A percentile compares a stretch with the other conserved stretches of the same genome.
Conservation (phyloP, 2,888 invertebrate species). For the Spodoptera littoralis region DNA sequence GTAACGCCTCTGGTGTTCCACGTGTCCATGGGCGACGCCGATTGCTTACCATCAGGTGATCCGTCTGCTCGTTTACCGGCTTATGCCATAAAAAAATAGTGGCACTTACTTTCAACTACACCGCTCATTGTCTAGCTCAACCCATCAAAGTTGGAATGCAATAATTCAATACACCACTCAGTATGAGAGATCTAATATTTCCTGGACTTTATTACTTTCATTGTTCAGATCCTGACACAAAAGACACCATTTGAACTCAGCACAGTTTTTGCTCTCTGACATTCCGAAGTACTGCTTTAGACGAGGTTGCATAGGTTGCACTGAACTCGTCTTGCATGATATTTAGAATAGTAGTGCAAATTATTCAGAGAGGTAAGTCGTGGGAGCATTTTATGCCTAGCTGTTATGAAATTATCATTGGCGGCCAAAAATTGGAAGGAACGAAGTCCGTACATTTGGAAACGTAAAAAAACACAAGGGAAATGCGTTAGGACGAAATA, state of each 20-base stretch:
- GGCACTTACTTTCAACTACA: not conserved
- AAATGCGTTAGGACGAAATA: too few species aligned
- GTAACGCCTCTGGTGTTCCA: too few species aligned
- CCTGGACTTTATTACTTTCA: constrained; percentile 53
- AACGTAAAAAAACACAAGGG: too few species aligned
- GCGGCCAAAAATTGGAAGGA: too few species aligned
- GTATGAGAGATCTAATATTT: constrained; percentile 58
- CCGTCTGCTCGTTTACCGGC: too few species aligned
- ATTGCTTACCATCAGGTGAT: too few species aligned
- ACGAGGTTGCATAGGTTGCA: constrained; percentile 52
- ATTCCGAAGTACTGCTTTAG: constrained; percentile 72
- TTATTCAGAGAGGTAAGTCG: constrained; percentile 43
- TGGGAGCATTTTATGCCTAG: not conserved
- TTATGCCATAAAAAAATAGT: too few species aligned
- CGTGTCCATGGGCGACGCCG: too few species aligned
- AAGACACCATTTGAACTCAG: constrained; percentile 51
- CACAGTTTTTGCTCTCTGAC: constrained; percentile 70
- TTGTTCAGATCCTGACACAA: constrained; percentile 58
- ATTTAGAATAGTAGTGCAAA: constrained; percentile 48
- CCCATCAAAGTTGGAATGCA: constrained; percentile 53
- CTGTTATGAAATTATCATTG: too few species aligned
- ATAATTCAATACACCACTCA: constrained; percentile 52
- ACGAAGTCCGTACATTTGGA: too few species aligned
- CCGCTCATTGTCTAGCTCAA: constrained; percentile 27
- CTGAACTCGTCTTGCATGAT: constrained; percentile 54